A percentile compares a stretch with the other conserved stretches of the same genome.
Evolutionary conservation across 2,113 vertebrate species (phyloP).

Genomic region (Oreochromis tanganicae): DNA sequence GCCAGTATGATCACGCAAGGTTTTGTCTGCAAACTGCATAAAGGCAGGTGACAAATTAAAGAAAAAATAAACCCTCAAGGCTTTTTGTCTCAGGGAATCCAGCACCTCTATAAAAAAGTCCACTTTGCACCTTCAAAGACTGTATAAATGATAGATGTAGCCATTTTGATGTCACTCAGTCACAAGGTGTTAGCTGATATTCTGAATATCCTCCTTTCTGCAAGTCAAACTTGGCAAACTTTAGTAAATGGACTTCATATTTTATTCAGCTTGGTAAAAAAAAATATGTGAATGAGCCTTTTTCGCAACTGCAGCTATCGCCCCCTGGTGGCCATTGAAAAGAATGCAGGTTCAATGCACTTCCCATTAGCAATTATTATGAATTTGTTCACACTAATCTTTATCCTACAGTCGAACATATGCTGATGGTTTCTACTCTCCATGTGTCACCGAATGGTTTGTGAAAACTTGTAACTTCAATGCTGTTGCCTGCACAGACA

Average conservation of each 20-base stretch:
- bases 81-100: not conserved
- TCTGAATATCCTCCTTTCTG: not conserved
- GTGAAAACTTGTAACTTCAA: not conserved
- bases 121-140: not conserved
- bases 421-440: accelerated
- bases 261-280: not conserved
- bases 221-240: not conserved
- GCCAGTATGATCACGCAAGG: conserved; percentile 7
- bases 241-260: no score
- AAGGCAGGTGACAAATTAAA: not conserved
- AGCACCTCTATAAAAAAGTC: not conserved
- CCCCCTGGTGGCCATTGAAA: not conserved
- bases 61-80: not conserved
- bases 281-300: accelerated
- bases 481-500: not conserved
- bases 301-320: not conserved
- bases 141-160: accelerated
- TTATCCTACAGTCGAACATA: not conserved
- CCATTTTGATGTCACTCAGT: not conserved
- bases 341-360: not conserved
- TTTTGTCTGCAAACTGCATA: not conserved
- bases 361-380: not conserved
- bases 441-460: accelerated
- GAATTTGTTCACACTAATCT: not conserved
- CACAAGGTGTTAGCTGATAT: not conserved